Base-by-base conservation (phyloP, 2,797 vertebrate species). In the Eupleurogrammus muticus region DNA sequence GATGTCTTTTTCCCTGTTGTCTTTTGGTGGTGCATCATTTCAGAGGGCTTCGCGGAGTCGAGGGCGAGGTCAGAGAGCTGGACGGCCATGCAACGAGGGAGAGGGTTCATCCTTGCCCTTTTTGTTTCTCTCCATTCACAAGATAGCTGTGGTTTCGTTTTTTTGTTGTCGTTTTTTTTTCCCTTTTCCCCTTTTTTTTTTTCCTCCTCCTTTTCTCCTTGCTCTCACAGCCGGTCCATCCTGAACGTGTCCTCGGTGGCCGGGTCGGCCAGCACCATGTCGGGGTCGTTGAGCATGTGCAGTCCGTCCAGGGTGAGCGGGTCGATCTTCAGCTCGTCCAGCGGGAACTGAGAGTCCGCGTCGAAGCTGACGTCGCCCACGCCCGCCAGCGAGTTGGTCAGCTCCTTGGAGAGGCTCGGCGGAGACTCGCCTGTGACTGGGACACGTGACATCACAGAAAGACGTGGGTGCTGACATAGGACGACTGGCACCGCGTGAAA, bases 241-340 rank as follows among this genome's bases (percentile, higher is more conserved):
- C 98, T 94, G 93, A 99, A 99, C 34, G 98, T 98, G 94, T 99
- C 98, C 93, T 99, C 98, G 0, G 98, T 99, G 92, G 98, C 98
- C 0, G 97, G 93, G 93, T 98, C 98, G 0, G 98, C 85, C 36
- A 99, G 96, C 88, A 99, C 97, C 96, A 99, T 99, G 93, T 99
- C 97, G 0, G 98, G 98, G 93, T 99, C 98, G 0, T 99, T 99
- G 75, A 99, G 97, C 95, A 95, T 99, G 94, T 99, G 98, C 75
- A 99, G 95, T 90, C 98, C 98, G 20, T 99, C 97, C 87, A 99
- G 82, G 75, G 98, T 99, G 77, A 99, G 94, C 12, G 98, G 98
- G 91, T 99, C 98, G 24, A 99, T 99, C 95, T 99, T 99, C 77
- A 99, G 95, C 93, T 99, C 98, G 1, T 99, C 97, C 93, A 99